Evolutionary conservation across 1,140 invertebrate genomes (phyloP), one percentile per base, ranked within the genome.

Genomic region (Drosophila funebris): DNA sequence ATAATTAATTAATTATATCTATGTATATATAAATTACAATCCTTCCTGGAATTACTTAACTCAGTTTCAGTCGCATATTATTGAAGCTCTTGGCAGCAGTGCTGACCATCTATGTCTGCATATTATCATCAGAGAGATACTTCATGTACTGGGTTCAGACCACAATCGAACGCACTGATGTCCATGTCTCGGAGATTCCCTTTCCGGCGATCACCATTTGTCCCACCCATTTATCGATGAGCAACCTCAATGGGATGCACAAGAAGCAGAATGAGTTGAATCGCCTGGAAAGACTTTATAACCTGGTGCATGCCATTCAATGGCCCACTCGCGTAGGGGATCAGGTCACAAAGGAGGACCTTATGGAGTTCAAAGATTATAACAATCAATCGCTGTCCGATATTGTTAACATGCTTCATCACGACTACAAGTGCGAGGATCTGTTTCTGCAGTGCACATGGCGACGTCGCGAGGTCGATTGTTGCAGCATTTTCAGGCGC

Each of bases 121-220:
- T 81, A 1, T 18, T 90, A 5, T 88, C 83, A 0, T 88, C 88
- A 27, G 73, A 76, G n/a, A 83, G 88, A 0, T 90, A 90, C n/a
- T 89, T 90, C 6, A 53, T 76, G 36, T 80, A 66, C 54, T 90
- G 82, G 88, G 88, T 90, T 7, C 88, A 90, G 44, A 90, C 88
- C 9, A 73, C 84, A 14, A 88, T 90, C 9, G 88, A 90, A 14
- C 69, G 88, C 8, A 90, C 88, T 5, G 88, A 90, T 43, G 58
- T 90, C 18, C 87, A 90, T 46, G 71, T 90, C 2, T 90, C 88
- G 8, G 77, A 90, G 71, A 90, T 90, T 22, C 11, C 48, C 0
- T 90, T 90, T 36, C 88, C 88, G 3, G 88, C 79, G 11, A 63
- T 90, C 1, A 88, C 79, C 8, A 88, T 90, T 44, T 90, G 89